Conservation (phyloP, 2,888 invertebrate genomes). For the Apotomis turbidana region DNA sequence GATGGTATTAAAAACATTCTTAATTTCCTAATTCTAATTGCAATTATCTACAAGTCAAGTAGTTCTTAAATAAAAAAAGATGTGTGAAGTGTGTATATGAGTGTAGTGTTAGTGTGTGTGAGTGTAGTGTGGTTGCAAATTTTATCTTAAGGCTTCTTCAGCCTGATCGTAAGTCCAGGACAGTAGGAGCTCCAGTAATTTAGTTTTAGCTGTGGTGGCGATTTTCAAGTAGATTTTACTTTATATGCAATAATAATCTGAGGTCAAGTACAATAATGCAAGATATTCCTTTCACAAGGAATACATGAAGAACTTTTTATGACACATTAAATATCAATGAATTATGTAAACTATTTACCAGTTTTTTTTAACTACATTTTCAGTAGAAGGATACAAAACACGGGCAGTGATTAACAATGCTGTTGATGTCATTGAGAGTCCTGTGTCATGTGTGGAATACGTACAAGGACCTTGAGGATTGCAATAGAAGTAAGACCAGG, state of each 20-base stretch:
- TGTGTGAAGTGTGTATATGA: too few relatives aligned
- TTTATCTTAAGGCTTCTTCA: too few relatives aligned
- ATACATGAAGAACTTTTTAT: neutral
- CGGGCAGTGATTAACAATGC: neutral
- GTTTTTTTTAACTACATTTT: neutral
- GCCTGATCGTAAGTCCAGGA: too few relatives aligned
- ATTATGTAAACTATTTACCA: conserved; percentile 1
- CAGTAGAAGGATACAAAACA: neutral
- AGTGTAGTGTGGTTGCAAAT: too few relatives aligned
- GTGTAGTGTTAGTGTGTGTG: too few relatives aligned
- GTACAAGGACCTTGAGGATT: conserved; percentile 11
- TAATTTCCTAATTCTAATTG: too few relatives aligned
- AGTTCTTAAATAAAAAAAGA: too few relatives aligned
- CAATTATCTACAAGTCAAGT: too few relatives aligned
- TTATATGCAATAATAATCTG: neutral
- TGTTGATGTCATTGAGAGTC: conserved; percentile 12
- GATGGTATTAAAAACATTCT: too few relatives aligned
- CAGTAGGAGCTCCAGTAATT: too few relatives aligned
- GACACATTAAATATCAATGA: neutral
- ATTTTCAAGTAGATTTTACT: too few relatives aligned
- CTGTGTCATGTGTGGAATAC: conserved; percentile 17
- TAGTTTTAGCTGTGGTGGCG: too few relatives aligned
- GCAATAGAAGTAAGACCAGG: conserved; percentile 22
- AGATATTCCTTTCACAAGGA: neutral
- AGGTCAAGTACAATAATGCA: neutral